These are phyloP conservation scores for Ramphastos sulfuratus DNA, from an alignment of 2,113 vertebrate species.

Conservation along the genomic window DNA sequence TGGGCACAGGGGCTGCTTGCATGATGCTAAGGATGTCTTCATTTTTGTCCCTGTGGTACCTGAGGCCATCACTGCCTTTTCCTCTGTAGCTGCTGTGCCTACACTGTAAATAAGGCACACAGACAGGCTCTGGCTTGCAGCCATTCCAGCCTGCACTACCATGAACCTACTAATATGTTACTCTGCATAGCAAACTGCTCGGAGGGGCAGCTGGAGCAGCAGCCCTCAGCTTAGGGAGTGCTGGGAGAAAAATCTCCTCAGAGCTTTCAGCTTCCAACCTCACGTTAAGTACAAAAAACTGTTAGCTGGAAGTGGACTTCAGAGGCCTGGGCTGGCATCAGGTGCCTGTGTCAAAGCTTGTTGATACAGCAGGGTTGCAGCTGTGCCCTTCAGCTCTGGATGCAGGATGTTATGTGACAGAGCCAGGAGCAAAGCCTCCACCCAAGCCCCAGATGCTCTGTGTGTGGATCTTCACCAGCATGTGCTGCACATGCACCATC, in stretches of 20 bases:
- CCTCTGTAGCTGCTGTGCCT: neutral
- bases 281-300: neutral
- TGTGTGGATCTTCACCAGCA: neutral
- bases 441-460: neutral
- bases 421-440: neutral
- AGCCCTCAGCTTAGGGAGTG: neutral
- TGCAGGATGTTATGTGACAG: fast-evolving
- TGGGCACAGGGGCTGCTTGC: neutral
- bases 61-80: neutral
- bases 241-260: neutral
- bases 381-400: neutral
- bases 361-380: neutral
- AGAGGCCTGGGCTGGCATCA: neutral
- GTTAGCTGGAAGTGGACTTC: neutral
- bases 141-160: neutral
- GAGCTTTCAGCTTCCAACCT: neutral
- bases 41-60: neutral
- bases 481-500: neutral
- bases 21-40: neutral
- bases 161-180: neutral
- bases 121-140: neutral
- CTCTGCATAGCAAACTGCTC: neutral
- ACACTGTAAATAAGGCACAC: neutral
- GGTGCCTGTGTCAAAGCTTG: fast-evolving
- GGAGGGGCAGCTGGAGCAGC: neutral